Evolutionary conservation across 2,113 vertebrate genomes (phyloP).

Genomic region (Pungitius pungitius): DNA sequence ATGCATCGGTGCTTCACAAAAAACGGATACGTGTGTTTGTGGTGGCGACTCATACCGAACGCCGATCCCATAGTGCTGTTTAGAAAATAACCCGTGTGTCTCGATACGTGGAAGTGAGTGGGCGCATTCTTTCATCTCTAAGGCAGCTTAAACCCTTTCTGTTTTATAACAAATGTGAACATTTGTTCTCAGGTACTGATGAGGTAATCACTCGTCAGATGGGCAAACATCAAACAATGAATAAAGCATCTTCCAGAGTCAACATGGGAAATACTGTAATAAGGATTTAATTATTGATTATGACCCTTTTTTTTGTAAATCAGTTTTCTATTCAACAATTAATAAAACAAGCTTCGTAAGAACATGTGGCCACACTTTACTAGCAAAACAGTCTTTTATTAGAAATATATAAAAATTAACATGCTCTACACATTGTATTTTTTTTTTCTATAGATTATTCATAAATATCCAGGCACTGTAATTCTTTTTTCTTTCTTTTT

Average conservation of each 20-base stretch:
- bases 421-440: slow-evolving; percentile 92
- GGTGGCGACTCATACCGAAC: neutral
- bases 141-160: no score
- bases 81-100: no score
- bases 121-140: no score
- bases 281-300: neutral
- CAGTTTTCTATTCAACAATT: neutral
- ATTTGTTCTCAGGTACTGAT: neutral
- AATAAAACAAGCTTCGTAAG: neutral
- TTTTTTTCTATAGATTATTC: slow-evolving; percentile 83
- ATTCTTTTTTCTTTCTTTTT: slow-evolving; percentile 73
- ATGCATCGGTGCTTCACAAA: neutral
- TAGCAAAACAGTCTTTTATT: slow-evolving; percentile 97
- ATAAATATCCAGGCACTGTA: slow-evolving; percentile 99
- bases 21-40: neutral
- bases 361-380: slow-evolving; percentile 38
- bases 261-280: neutral
- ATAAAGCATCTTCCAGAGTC: neutral
- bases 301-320: no score
- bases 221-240: neutral
- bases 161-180: no score
- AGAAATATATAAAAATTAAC: slow-evolving; percentile 99
- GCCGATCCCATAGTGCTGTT: no score
- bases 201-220: neutral
- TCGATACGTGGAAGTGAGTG: no score